Percentiles rank a stretch among this genome's conserved stretches.
Evolutionary conservation across 2,797 vertebrate species (phyloP).

Genomic region (Aeoliscus strigatus): DNA sequence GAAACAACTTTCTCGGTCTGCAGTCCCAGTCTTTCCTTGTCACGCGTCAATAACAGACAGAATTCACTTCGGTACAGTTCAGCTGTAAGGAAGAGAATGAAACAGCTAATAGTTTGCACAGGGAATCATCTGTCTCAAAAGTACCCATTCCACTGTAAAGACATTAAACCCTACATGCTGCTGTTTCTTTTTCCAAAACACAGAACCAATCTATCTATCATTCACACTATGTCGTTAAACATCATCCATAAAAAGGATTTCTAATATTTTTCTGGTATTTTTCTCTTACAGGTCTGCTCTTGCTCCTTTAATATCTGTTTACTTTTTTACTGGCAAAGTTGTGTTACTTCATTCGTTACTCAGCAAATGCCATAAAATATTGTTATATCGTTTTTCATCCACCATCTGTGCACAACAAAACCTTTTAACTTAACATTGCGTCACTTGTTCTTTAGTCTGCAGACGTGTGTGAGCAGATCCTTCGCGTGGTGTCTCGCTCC

Average conservation of each 20-base stretch:
- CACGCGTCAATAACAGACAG: constrained; percentile 24
- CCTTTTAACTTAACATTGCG: constrained; percentile 4
- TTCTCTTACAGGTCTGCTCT: too few relatives aligned
- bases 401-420: neutral
- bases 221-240: too few relatives aligned
- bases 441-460: constrained; percentile 79
- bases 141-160: constrained; percentile 18
- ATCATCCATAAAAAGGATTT: too few relatives aligned
- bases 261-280: too few relatives aligned
- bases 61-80: constrained; percentile 1
- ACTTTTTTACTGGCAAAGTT: too few relatives aligned
- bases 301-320: too few relatives aligned
- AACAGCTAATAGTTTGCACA: constrained; percentile 7
- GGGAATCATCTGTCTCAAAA: constrained; percentile 18
- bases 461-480: constrained; percentile 94
- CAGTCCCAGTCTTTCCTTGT: constrained; percentile 17
- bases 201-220: too few relatives aligned
- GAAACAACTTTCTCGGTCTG: constrained; percentile 30
- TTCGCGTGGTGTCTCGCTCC: constrained; percentile 89
- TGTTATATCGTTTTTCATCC: too few relatives aligned
- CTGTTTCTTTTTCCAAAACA: too few relatives aligned
- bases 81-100: constrained; percentile 35
- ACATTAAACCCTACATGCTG: constrained; percentile 26
- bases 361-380: neutral
- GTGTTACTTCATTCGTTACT: too few relatives aligned